These are phyloP conservation scores for Enteromius radiatus DNA, from an alignment of 2,797 vertebrate species.

Conservation along the genomic window DNA sequence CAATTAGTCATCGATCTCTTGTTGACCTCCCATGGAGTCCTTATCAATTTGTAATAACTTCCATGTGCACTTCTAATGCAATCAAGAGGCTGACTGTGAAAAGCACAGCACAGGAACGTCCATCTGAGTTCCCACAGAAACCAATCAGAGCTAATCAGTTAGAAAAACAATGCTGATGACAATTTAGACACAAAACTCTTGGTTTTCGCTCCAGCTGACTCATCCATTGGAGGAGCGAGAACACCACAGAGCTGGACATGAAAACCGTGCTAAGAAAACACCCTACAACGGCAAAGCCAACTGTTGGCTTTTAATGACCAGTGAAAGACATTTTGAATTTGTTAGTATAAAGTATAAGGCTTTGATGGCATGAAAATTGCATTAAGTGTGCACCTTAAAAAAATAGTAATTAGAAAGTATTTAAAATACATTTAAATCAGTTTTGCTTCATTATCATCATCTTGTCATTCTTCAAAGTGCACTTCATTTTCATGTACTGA, in stretches of 20 bases:
- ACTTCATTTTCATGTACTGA: background rate
- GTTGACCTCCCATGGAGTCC: slow-evolving; percentile 80
- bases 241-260: background rate
- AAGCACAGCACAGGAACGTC: slow-evolving; percentile 59
- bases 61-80: slow-evolving; percentile 74
- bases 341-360: background rate
- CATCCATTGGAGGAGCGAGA: background rate
- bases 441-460: background rate
- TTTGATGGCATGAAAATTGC: background rate
- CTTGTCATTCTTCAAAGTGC: background rate
- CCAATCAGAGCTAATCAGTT: slow-evolving; percentile 50
- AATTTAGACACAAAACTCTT: background rate
- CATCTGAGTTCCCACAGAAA: slow-evolving; percentile 65
- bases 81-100: slow-evolving; percentile 70
- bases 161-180: slow-evolving; percentile 43
- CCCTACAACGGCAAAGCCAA: background rate
- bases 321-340: background rate
- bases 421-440: background rate
- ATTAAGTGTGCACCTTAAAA: background rate
- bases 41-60: slow-evolving; percentile 81
- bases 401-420: background rate
- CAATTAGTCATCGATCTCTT: slow-evolving; percentile 82
- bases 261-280: background rate
- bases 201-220: slow-evolving; percentile 8
- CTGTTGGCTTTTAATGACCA: background rate